Conservation (phyloP, 2,113 vertebrate genomes). For the Ceratotherium simum region DNA sequence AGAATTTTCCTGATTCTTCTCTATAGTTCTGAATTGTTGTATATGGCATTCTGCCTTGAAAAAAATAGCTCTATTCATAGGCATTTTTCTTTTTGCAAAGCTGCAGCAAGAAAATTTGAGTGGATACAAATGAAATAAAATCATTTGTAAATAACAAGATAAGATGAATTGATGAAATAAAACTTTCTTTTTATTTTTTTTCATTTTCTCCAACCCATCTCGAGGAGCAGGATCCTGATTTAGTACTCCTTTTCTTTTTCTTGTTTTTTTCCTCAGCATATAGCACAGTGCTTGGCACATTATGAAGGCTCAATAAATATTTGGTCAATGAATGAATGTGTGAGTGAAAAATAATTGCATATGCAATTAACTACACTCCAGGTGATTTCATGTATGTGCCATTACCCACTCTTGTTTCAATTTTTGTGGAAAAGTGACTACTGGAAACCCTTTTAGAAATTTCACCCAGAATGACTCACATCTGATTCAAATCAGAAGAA, state of each 20-base stretch:
- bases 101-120: background rate
- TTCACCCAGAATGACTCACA: slow-evolving; percentile 64
- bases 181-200: background rate
- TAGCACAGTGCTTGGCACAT: background rate
- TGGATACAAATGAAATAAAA: background rate
- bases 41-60: background rate
- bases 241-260: background rate
- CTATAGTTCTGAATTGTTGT: background rate
- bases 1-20: background rate
- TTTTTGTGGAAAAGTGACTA: slow-evolving; percentile 60
- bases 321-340: slow-evolving; percentile 52
- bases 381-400: slow-evolving; percentile 42
- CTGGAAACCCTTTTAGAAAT: slow-evolving; percentile 31
- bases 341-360: background rate
- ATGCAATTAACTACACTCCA: slow-evolving; percentile 27
- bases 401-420: slow-evolving; percentile 57
- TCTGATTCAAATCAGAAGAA: slow-evolving; percentile 77
- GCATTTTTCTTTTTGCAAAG: background rate
- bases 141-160: background rate
- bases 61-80: background rate
- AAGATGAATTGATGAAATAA: background rate
- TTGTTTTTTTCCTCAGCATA: background rate
- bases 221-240: background rate
- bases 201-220: rapidly evolving
- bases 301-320: slow-evolving; percentile 43